Conservation (phyloP, 2,797 vertebrate genomes). For the Otolemur crassicaudatus region DNA sequence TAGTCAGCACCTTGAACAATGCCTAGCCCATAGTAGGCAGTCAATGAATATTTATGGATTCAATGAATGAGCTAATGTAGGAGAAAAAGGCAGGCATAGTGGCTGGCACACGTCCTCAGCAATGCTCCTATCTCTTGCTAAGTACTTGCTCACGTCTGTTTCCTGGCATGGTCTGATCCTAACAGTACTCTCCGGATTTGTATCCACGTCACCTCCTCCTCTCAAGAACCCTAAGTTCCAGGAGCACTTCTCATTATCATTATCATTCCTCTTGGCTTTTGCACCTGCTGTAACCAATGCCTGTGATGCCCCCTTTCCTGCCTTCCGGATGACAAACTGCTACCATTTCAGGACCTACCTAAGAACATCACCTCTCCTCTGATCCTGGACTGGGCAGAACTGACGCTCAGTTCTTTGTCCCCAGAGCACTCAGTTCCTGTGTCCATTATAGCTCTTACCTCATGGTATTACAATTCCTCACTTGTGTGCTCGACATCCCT, state of each 20-base stretch:
- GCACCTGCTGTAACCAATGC: not conserved
- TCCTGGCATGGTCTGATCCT: not conserved
- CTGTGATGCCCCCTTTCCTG: not conserved
- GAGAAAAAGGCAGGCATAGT: not conserved
- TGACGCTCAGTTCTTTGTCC: conserved; percentile 41
- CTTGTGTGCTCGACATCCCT: not conserved
- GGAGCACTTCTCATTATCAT: not conserved
- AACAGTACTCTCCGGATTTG: not conserved
- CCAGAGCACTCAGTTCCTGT: not conserved
- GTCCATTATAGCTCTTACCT: conserved; percentile 22
- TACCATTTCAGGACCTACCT: not conserved
- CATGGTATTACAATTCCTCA: not conserved
- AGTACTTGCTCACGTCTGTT: not conserved
- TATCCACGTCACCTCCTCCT: not conserved
- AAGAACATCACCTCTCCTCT: not conserved
- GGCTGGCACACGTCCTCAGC: not conserved
- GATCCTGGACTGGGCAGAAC: not conserved
- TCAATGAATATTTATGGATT: not conserved
- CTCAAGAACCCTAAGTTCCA: not conserved
- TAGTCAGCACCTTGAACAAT: not conserved
- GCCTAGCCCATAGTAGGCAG: not conserved
- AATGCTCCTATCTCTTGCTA: not conserved
- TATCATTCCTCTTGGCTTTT: not conserved
- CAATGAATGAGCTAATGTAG: not conserved
- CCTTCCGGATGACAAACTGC: not conserved